These are phyloP conservation scores for Ophion costatus DNA, from an alignment of 2,888 invertebrate species.

Conservation along the genomic window DNA sequence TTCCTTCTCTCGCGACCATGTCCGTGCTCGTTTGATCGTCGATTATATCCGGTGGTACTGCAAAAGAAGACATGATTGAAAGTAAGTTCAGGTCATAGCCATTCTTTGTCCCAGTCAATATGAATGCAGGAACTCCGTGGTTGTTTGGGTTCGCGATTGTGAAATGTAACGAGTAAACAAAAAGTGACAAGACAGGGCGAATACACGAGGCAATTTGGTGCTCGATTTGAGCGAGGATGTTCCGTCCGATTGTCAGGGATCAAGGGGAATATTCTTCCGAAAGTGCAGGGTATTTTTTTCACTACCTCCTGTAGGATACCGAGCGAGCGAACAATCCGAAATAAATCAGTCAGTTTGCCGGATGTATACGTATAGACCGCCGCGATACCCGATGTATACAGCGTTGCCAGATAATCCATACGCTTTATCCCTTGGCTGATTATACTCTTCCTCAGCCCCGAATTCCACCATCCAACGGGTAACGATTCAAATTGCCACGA, in stretches of 20 bases:
- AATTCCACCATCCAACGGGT: no score
- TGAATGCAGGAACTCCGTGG: no score
- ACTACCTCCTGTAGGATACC: slow-evolving; percentile 30
- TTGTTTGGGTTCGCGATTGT: no score
- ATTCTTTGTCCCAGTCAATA: no score
- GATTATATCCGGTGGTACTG: slow-evolving; percentile 94
- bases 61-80: no score
- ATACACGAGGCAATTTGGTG: slow-evolving; percentile 15
- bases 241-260: slow-evolving; percentile 16
- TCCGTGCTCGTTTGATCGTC: slow-evolving; percentile 93
- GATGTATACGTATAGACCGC: slow-evolving; percentile 9
- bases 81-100: no score
- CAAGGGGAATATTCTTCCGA: slow-evolving; percentile 16
- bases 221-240: slow-evolving; percentile 14
- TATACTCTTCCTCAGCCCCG: no score
- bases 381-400: not conserved
- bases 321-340: slow-evolving; percentile 23
- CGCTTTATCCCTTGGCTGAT: no score
- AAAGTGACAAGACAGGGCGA: not conserved
- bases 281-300: slow-evolving; percentile 22
- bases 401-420: not conserved
- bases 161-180: not conserved
- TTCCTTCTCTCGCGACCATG: slow-evolving; percentile 94
- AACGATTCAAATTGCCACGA: no score
- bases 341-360: slow-evolving; percentile 45